Conservation (phyloP, 2,113 vertebrate species). For the Ictidomys tridecemlineatus region DNA sequence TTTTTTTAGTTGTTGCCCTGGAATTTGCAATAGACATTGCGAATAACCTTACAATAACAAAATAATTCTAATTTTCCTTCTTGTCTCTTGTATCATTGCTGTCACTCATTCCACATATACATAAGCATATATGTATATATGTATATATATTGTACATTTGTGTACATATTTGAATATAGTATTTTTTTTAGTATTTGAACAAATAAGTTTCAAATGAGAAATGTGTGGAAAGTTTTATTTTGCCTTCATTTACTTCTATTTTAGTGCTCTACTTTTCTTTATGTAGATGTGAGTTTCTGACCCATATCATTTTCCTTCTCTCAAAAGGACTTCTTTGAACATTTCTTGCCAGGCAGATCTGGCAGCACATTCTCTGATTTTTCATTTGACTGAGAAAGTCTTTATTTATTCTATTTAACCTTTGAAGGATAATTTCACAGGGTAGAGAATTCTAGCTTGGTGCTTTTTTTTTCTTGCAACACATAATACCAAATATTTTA, state of each 20-base stretch:
- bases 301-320: neutral
- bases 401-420: neutral
- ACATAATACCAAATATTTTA: neutral
- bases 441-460: neutral
- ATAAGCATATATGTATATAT: neutral
- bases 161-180: neutral
- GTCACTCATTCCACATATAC: neutral
- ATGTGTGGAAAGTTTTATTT: neutral
- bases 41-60: neutral
- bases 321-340: neutral
- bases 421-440: neutral
- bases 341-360: neutral
- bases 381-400: neutral
- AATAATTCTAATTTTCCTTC: neutral
- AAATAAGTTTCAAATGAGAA: neutral
- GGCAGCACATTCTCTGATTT: neutral
- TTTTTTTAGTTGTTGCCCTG: neutral
- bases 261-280: neutral
- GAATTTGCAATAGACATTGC: neutral
- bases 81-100: neutral
- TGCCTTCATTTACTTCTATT: neutral
- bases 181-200: neutral
- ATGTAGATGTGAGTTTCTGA: neutral
- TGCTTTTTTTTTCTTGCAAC: neutral
- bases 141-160: no score